Percentiles rank a stretch among this genome's conserved stretches.
phyloP scores from a whole-genome alignment of 2,888 invertebrate species.

The Sturmia bella region DNA sequence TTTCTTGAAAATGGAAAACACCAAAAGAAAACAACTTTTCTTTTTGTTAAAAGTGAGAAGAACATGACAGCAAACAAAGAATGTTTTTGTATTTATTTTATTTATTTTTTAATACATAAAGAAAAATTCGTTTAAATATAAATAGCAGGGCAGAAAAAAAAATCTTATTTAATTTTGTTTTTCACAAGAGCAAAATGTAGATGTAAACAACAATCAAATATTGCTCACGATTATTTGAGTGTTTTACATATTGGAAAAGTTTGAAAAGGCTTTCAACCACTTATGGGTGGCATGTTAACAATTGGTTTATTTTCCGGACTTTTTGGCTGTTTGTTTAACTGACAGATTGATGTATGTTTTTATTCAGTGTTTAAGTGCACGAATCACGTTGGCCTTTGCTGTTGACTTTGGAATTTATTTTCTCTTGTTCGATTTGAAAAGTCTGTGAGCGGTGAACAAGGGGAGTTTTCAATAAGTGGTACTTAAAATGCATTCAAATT shows the following conservation, averaged over 20 bases:
- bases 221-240: conserved; percentile 12
- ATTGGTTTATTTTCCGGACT: conserved; percentile 37
- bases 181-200: not conserved
- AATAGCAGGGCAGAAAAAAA: conserved; percentile 4
- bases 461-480: no score
- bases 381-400: conserved; percentile 30
- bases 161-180: conserved; percentile 31
- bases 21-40: not conserved
- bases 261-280: conserved; percentile 60
- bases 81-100: not conserved
- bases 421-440: not conserved
- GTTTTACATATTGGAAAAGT: conserved; percentile 24
- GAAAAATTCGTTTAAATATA: conserved; percentile 3
- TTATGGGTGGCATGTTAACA: conserved; percentile 50
- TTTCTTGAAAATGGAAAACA: conserved; percentile 6
- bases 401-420: conserved; percentile 38
- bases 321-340: conserved; percentile 45
- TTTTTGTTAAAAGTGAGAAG: conserved; percentile 47
- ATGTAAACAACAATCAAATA: conserved; percentile 2
- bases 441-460: no score
- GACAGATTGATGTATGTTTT: conserved; percentile 65
- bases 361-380: conserved; percentile 16
- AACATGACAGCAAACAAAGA: conserved; percentile 41
- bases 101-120: no score
- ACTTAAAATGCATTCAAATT: no score